Evolutionary conservation across 1,140 invertebrate genomes (phyloP).

Genomic region (Drosophila erecta): DNA sequence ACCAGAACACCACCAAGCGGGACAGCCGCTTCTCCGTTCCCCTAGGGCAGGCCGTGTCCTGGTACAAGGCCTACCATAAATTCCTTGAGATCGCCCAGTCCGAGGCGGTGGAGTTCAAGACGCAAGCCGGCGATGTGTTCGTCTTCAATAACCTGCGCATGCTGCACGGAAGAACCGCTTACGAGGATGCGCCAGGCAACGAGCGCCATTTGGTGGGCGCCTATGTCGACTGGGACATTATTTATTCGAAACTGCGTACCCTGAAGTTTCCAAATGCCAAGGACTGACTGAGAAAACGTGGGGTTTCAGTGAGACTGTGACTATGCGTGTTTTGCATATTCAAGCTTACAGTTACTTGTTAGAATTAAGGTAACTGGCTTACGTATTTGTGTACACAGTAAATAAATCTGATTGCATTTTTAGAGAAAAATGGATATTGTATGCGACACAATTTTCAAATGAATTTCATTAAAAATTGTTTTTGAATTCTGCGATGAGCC

Average conservation of each 20-base stretch:
- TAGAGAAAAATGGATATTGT: too few species aligned
- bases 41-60: slow-evolving; percentile 86
- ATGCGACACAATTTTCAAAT: too few species aligned
- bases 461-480: too few species aligned
- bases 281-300: not conserved
- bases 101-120: slow-evolving; percentile 87
- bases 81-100: slow-evolving; percentile 85
- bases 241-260: slow-evolving; percentile 87
- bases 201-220: slow-evolving; percentile 88
- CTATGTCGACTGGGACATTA: slow-evolving; percentile 90
- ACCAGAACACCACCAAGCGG: slow-evolving; percentile 88
- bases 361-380: too few species aligned
- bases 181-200: slow-evolving; percentile 86
- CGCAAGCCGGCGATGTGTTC: slow-evolving; percentile 87
- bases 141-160: slow-evolving; percentile 89
- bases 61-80: slow-evolving; percentile 87
- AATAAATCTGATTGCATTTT: too few species aligned
- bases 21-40: slow-evolving; percentile 87
- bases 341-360: too few species aligned
- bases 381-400: too few species aligned
- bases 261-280: slow-evolving; percentile 59
- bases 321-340: too few species aligned
- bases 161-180: slow-evolving; percentile 88
- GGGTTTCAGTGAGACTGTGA: too few species aligned
- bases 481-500: too few species aligned